Conservation (phyloP, 2,113 vertebrate genomes). For the Oncorhynchus keta region DNA sequence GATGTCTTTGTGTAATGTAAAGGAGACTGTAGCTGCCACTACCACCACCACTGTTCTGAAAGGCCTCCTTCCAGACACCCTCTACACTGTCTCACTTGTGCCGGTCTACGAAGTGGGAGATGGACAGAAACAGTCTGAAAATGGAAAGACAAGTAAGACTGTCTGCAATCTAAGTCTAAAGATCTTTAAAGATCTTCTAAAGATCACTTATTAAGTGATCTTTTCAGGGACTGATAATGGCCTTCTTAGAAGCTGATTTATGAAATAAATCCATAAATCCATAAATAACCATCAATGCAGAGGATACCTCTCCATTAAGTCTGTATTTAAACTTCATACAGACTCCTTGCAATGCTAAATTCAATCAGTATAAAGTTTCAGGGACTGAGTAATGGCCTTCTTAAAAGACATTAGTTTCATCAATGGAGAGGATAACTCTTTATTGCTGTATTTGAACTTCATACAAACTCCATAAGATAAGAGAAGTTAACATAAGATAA, state of each 20-base stretch:
- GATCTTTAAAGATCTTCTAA: neutral
- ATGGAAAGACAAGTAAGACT: slow-evolving; percentile 77
- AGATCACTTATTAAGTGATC: no score
- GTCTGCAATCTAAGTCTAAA: neutral
- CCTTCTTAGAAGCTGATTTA: neutral
- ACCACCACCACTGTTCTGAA: slow-evolving; percentile 81
- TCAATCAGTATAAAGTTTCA: neutral
- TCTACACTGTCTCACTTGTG: slow-evolving; percentile 80
- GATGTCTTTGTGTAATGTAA: neutral
- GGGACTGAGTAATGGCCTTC: no score
- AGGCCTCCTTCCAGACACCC: slow-evolving; percentile 79
- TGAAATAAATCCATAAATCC: no score
- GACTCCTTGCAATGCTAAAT: neutral
- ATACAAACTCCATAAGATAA: no score
- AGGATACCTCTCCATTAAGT: no score
- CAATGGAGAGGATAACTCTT: no score
- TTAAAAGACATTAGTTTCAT: no score
- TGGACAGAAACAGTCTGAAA: slow-evolving; percentile 79
- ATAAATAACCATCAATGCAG: no score
- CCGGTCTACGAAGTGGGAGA: slow-evolving; percentile 83
- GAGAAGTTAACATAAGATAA: no score
- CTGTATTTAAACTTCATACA: neutral
- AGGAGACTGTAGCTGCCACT: slow-evolving; percentile 82
- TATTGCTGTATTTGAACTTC: no score
- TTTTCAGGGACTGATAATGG: neutral